Conservation (phyloP, 1,140 invertebrate species). For the Brachionus plicatilis region DNA sequence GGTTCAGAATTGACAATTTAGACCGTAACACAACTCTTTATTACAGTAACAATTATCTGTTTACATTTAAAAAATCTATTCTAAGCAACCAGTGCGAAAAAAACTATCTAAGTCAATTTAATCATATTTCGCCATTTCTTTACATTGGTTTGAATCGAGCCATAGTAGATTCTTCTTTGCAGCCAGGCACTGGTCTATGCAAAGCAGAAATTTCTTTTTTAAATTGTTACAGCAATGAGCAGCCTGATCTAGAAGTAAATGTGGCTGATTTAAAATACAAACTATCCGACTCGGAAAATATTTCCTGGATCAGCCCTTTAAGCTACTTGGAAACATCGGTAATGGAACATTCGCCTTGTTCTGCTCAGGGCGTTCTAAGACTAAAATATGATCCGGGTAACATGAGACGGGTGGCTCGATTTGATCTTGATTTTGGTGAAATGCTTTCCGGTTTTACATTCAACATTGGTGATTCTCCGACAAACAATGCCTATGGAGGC, state of each 20-base stretch:
- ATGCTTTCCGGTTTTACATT: conserved; percentile 22
- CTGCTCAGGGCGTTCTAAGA: conserved; percentile 29
- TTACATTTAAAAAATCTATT: background rate
- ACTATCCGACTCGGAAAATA: background rate
- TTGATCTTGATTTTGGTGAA: conserved; percentile 36
- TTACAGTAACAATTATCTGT: conserved; percentile 21
- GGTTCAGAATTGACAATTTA: conserved; percentile 30
- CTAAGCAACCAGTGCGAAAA: conserved; percentile 19
- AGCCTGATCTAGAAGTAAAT: conserved; percentile 22
- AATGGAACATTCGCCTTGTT: background rate
- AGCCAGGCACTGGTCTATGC: conserved; percentile 26
- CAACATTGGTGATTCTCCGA: conserved; percentile 40
- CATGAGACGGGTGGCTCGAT: background rate
- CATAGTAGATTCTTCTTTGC: background rate
- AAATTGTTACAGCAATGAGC: background rate
- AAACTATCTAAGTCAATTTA: background rate
- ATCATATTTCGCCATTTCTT: conserved; percentile 7
- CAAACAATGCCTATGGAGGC: conserved; percentile 40
- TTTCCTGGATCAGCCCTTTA: conserved; percentile 12
- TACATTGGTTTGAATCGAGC: conserved; percentile 35
- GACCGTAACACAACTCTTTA: conserved; percentile 17
- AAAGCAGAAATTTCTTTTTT: conserved; percentile 14
- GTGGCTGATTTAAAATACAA: background rate
- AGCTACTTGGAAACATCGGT: conserved; percentile 13
- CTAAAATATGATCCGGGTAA: conserved; percentile 2